Evolutionary conservation across 2,888 invertebrate genomes (phyloP).

Genomic region (Volucella zonaria): DNA sequence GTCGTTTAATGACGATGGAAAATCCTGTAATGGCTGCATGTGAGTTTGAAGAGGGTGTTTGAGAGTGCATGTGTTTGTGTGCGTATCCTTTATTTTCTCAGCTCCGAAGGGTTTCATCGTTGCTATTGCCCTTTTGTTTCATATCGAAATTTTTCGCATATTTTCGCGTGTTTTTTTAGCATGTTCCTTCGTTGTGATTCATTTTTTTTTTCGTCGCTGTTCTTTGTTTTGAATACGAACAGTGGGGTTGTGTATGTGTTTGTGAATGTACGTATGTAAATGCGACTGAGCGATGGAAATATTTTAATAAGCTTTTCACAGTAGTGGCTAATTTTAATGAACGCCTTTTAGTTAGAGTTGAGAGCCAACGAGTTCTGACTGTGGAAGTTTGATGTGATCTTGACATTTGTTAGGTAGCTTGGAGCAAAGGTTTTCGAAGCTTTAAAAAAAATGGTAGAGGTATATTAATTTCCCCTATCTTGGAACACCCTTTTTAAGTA

Average conservation of each 20-base stretch:
- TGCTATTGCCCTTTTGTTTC: conserved; percentile 67
- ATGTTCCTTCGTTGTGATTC: conserved; percentile 61
- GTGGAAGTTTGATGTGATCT: too few relatives aligned
- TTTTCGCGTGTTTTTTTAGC: conserved; percentile 49
- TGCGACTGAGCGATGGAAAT: conserved; percentile 45
- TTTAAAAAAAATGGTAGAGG: too few relatives aligned
- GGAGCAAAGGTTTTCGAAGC: too few relatives aligned
- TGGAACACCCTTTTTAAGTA: too few relatives aligned
- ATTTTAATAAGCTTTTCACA: conserved; percentile 71
- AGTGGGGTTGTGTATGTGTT: conserved; percentile 7
- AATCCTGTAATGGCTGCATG: conserved; percentile 61
- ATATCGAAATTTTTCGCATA: conserved; percentile 72
- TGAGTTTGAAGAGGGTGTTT: conserved; percentile 23
- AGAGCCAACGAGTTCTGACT: too few relatives aligned
- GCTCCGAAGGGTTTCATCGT: conserved; percentile 31
- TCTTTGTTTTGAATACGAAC: conserved; percentile 56
- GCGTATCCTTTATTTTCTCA: conserved; percentile 16
- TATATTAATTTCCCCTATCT: too few relatives aligned
- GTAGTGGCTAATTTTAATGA: conserved; percentile 60
- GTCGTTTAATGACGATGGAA: conserved; percentile 31
- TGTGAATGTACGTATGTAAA: not conserved
- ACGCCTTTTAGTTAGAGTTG: not conserved
- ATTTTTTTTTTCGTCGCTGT: not conserved
- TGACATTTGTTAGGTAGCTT: too few relatives aligned
- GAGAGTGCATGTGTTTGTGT: not conserved